A percentile compares a stretch with the other conserved stretches of the same genome.
Evolutionary conservation across 2,113 vertebrate species (phyloP).

Genomic region (Herpailurus yagouaroundi): DNA sequence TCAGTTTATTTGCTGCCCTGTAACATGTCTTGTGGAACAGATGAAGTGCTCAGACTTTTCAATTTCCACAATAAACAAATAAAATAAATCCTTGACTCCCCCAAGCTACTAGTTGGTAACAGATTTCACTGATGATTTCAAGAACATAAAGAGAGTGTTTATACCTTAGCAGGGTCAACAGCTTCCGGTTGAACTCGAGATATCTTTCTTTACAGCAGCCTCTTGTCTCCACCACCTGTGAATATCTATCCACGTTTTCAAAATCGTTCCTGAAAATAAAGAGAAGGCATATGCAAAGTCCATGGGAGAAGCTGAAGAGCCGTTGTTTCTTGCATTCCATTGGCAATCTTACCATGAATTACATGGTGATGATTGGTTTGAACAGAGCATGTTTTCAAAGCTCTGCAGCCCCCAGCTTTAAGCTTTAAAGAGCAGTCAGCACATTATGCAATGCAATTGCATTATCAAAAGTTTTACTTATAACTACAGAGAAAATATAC

Average conservation of each 20-base stretch:
- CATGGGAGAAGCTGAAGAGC: not conserved
- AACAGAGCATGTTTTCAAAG: not conserved
- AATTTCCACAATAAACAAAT: not conserved
- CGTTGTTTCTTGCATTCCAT: not conserved
- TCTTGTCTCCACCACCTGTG: not conserved
- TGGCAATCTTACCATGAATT: not conserved
- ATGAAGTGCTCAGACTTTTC: not conserved
- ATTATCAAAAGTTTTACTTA: not conserved
- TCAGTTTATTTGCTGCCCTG: not conserved
- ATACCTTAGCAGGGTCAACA: not conserved
- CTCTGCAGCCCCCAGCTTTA: not conserved
- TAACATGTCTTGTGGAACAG: not conserved
- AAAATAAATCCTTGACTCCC: not conserved
- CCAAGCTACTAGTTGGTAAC: not conserved
- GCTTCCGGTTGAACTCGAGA: not conserved
- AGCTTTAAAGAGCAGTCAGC: not conserved
- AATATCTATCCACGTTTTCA: not conserved
- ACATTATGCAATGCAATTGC: not conserved
- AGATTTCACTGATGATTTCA: conserved; percentile 28
- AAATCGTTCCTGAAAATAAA: not conserved
- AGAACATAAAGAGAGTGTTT: not conserved
- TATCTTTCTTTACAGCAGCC: not conserved
- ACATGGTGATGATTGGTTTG: not conserved
- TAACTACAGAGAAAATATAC: conserved; percentile 7
- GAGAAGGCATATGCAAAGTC: not conserved